Percentiles rank a stretch among this genome's conserved stretches.
These are phyloP conservation scores for Odontomyia ornata DNA, from an alignment of 2,888 invertebrate species.

Conservation along the genomic window DNA sequence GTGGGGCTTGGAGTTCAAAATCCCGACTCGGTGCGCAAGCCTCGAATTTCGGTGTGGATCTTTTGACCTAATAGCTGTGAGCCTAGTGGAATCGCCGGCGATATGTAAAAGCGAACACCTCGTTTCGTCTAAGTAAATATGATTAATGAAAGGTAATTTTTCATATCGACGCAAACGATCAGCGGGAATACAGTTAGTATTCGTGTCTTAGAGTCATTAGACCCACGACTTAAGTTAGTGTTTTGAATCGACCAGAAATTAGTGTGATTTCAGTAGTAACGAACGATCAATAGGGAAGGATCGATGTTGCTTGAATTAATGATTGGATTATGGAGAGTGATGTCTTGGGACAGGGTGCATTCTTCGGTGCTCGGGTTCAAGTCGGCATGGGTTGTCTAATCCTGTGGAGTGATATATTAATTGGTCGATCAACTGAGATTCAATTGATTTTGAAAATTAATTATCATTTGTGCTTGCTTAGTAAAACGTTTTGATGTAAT, in stretches of 20 bases:
- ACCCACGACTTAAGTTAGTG: conserved; percentile 20
- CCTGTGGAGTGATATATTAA: conserved; percentile 39
- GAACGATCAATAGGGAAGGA: conserved; percentile 35
- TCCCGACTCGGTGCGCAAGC: background rate
- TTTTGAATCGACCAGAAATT: conserved; percentile 23
- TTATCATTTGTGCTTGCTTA: background rate
- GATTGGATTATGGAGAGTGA: background rate
- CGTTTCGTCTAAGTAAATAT: conserved; percentile 38
- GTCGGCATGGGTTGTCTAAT: conserved; percentile 10
- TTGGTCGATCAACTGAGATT: background rate
- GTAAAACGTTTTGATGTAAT: background rate
- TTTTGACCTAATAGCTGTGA: conserved; percentile 21
- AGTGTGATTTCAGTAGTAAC: conserved; percentile 41
- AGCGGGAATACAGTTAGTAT: conserved; percentile 42
- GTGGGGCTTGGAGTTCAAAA: conserved; percentile 6
- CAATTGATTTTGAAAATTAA: background rate
- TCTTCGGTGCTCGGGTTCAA: background rate
- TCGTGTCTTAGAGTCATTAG: conserved; percentile 37
- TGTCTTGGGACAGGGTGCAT: background rate
- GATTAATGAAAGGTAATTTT: conserved; percentile 41
- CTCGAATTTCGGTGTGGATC: conserved; percentile 17
- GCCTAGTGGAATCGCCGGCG: background rate
- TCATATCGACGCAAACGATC: conserved; percentile 34
- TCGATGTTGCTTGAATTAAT: conserved; percentile 18
- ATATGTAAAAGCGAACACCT: conserved; percentile 43